These are phyloP conservation scores for Cyphomyrus plagiostoma DNA, from an alignment of 2,113 vertebrate species.

Conservation along the genomic window DNA sequence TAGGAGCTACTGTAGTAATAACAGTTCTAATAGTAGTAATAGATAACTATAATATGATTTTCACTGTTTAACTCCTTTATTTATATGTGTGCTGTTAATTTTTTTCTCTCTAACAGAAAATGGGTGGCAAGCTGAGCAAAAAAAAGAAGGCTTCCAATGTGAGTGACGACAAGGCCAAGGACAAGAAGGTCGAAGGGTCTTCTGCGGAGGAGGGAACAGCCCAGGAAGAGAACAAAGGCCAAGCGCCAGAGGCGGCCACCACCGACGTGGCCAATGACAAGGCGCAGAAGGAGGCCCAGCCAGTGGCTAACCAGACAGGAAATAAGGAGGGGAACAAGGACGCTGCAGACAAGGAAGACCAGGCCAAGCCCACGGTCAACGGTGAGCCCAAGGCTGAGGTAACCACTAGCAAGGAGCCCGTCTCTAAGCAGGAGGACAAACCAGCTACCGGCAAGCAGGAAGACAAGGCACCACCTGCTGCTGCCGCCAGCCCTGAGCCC, in stretches of 20 bases:
- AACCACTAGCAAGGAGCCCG: neutral
- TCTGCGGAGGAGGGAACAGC: neutral
- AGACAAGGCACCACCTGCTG: neutral
- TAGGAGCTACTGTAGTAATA: neutral
- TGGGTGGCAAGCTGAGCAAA: conserved; percentile 13
- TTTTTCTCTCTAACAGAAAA: conserved; percentile 1
- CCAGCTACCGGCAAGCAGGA: neutral
- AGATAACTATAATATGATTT: neutral
- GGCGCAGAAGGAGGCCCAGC: neutral
- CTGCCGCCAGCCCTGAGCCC: neutral
- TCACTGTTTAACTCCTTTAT: neutral
- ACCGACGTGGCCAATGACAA: neutral
- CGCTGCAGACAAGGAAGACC: neutral
- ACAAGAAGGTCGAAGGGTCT: neutral
- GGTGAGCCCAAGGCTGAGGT: conserved; percentile 7
- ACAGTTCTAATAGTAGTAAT: neutral
- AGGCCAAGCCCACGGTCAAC: neutral
- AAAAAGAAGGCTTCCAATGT: conserved; percentile 5
- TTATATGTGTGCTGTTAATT: neutral
- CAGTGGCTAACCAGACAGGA: neutral
- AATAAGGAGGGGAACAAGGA: neutral
- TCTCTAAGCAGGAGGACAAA: neutral
- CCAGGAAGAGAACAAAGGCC: neutral
- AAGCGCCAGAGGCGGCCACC: neutral
- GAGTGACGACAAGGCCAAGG: neutral